Percentiles rank a stretch among this genome's conserved stretches.
These are phyloP conservation scores for Lamproptera curius DNA, from an alignment of 2,888 invertebrate genomes.

Conservation along the genomic window DNA sequence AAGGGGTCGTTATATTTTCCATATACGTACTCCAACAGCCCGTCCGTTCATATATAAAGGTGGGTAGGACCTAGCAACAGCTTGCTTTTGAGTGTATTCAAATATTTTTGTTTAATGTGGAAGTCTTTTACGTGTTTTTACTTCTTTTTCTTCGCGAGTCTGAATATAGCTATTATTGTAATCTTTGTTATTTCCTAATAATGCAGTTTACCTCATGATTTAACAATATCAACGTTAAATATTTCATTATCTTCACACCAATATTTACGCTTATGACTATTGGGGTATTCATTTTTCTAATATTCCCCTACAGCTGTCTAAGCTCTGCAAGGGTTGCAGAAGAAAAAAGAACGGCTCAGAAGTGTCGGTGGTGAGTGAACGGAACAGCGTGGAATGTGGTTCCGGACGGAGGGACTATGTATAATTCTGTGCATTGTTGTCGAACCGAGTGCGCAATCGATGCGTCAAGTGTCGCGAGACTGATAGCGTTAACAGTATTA, in stretches of 20 bases:
- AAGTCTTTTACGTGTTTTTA: neutral
- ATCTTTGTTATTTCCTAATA: neutral
- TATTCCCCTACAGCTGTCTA: constrained; percentile 49
- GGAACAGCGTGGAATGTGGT: constrained; percentile 58
- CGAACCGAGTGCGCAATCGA: constrained; percentile 6
- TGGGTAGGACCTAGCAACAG: constrained; percentile 25
- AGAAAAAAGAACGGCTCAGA: constrained; percentile 64
- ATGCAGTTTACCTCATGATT: neutral
- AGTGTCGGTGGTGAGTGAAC: constrained; percentile 66
- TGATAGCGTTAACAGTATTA: constrained; percentile 68
- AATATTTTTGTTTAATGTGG: too few species aligned
- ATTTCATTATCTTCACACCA: too few species aligned
- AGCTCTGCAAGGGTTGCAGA: constrained; percentile 53
- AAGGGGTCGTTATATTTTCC: constrained; percentile 82
- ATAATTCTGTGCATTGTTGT: too few species aligned
- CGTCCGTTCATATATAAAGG: constrained; percentile 60
- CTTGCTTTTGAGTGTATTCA: too few species aligned
- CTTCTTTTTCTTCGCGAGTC: neutral
- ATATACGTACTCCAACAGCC: constrained; percentile 79
- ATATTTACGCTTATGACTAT: too few species aligned
- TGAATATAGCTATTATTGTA: neutral
- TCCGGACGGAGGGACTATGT: constrained; percentile 63
- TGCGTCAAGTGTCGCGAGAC: constrained; percentile 40
- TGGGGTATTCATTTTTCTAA: neutral
- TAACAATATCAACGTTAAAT: too few species aligned